Conservation (phyloP, 2,888 invertebrate species). For the Mimachlamys varia region DNA sequence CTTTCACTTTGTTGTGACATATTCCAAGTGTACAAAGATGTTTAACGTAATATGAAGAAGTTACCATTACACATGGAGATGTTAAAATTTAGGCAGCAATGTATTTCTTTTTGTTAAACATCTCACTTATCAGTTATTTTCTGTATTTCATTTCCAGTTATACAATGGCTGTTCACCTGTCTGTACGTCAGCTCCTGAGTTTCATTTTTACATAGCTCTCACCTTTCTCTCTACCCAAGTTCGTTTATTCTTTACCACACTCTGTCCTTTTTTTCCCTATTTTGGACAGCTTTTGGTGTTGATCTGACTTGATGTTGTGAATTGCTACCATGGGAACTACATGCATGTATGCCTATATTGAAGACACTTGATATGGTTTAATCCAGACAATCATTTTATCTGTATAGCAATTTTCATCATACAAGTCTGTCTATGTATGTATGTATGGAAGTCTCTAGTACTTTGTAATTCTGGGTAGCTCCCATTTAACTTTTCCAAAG, state of each 20-base stretch:
- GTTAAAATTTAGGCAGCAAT: background rate
- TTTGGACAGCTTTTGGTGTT: background rate
- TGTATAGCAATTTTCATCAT: too few relatives aligned
- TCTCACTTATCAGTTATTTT: background rate
- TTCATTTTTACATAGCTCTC: background rate
- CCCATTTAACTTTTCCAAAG: too few relatives aligned
- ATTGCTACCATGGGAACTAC: background rate
- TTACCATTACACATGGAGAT: too few relatives aligned
- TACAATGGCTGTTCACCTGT: slow-evolving; percentile 11
- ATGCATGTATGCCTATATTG: background rate
- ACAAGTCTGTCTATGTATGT: too few relatives aligned
- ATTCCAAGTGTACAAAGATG: too few relatives aligned
- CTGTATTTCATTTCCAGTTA: background rate
- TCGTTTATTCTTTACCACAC: background rate
- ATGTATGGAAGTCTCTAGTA: too few relatives aligned
- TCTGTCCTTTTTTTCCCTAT: background rate
- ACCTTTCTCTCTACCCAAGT: background rate
- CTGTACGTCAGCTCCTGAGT: background rate
- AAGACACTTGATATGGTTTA: background rate
- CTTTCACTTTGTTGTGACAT: too few relatives aligned
- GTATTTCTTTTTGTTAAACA: background rate
- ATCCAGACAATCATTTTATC: too few relatives aligned
- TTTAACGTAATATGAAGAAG: too few relatives aligned
- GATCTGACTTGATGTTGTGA: background rate
- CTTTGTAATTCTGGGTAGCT: too few relatives aligned